Evolutionary conservation across 2,113 vertebrate genomes (phyloP).

Genomic region (Capricornis sumatraensis): DNA sequence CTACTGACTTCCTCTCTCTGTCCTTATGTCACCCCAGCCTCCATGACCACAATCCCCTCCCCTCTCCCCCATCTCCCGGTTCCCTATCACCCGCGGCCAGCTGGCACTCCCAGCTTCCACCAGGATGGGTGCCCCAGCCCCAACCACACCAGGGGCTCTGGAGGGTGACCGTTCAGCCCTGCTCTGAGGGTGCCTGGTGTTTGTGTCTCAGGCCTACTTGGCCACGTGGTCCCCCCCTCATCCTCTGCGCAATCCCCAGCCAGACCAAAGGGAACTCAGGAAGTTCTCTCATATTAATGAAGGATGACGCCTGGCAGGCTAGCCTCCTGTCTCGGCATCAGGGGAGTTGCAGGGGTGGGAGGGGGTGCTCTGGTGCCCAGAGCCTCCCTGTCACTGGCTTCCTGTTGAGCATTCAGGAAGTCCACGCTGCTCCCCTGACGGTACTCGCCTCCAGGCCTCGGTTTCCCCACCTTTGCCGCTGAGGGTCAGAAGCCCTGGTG

Average conservation of each 20-base stretch:
- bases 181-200: neutral
- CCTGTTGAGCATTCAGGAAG: neutral
- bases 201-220: neutral
- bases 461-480: neutral
- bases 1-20: neutral
- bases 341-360: neutral
- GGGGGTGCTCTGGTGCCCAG: neutral
- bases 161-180: neutral
- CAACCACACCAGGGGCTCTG: neutral
- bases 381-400: neutral
- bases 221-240: neutral
- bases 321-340: neutral
- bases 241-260: neutral
- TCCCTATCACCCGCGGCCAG: constrained; percentile 36
- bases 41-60: neutral
- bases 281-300: constrained; percentile 56
- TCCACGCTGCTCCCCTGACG: neutral
- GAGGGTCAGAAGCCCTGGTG: too few species aligned
- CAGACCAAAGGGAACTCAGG: constrained; percentile 1
- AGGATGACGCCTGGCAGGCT: constrained; percentile 6
- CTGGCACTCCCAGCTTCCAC: constrained; percentile 20
- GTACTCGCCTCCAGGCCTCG: neutral
- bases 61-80: neutral
- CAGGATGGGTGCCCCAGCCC: neutral
- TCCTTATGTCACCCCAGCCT: neutral